Conservation (phyloP, 2,888 invertebrate genomes). For the Catocala sponsa region DNA sequence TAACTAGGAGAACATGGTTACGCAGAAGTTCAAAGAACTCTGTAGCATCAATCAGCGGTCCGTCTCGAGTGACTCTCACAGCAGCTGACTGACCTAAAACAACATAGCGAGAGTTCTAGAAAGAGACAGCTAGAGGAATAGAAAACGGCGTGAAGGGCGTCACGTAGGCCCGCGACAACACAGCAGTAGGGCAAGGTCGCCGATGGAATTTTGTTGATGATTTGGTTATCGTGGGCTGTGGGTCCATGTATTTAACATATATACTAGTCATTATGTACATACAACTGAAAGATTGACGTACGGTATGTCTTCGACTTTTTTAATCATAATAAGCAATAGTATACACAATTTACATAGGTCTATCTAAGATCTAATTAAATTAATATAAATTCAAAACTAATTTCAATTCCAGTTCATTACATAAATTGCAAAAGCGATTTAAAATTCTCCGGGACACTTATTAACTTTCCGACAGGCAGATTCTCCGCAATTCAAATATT, state of each 20-base stretch:
- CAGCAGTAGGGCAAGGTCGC: constrained; percentile 72
- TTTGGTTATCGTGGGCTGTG: constrained; percentile 32
- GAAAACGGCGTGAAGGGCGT: constrained; percentile 66
- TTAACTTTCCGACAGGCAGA: constrained; percentile 17
- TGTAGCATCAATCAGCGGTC: constrained; percentile 46
- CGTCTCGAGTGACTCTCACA: constrained; percentile 40
- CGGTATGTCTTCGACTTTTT: no score
- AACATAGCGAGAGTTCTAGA: constrained; percentile 46
- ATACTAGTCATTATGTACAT: neutral
- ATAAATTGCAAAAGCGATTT: neutral
- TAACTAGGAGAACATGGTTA: constrained; percentile 31
- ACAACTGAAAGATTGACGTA: neutral
- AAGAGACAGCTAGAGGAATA: constrained; percentile 56
- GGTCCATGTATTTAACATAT: neutral
- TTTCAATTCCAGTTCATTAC: neutral
- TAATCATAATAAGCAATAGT: no score
- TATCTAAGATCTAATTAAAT: no score
- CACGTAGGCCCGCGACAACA: constrained; percentile 71
- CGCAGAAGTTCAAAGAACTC: constrained; percentile 50
- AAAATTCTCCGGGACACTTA: constrained; percentile 18
- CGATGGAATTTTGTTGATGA: constrained; percentile 50
- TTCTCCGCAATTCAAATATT: constrained; percentile 26
- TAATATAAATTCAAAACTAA: neutral
- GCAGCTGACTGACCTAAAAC: constrained; percentile 69
- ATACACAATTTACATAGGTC: no score